A percentile compares a stretch with the other conserved stretches of the same genome.
phyloP scores from a whole-genome alignment of 2,888 invertebrate species.

The Eustalomyia histrio region DNA sequence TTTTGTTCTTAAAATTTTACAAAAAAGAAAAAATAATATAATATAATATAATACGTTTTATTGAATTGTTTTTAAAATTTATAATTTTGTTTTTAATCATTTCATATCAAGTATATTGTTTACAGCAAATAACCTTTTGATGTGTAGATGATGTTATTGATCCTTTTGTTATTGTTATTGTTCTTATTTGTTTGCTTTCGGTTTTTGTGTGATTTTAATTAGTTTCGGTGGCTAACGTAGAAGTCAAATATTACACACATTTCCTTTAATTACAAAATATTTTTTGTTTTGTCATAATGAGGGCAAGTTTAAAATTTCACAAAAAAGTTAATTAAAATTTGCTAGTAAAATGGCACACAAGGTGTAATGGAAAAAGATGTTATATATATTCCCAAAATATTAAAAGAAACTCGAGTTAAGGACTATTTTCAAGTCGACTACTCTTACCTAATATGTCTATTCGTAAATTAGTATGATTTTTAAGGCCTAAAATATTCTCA shows the following conservation, averaged over 20 bases:
- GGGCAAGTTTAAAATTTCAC: no score
- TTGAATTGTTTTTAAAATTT: neutral
- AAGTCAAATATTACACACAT: neutral
- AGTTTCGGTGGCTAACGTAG: slow-evolving; percentile 10
- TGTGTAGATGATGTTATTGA: slow-evolving; percentile 5
- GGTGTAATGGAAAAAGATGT: no score
- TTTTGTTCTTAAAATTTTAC: slow-evolving; percentile 2
- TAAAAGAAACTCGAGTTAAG: no score
- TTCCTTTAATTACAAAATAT: slow-evolving; percentile 4
- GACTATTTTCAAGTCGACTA: no score
- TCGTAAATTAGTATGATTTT: no score
- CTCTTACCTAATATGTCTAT: no score
- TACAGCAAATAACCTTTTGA: neutral
- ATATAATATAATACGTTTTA: slow-evolving; percentile 15
- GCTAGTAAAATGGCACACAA: no score
- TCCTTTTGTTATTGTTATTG: slow-evolving; percentile 25
- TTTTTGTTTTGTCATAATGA: no score
- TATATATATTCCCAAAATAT: no score
- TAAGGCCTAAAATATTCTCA: no score
- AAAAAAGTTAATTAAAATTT: no score
- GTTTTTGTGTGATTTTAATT: slow-evolving; percentile 22
- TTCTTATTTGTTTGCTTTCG: neutral
- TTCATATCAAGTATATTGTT: neutral
- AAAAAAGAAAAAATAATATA: no score
- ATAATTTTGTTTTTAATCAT: slow-evolving; percentile 6